These are phyloP conservation scores for Dastarcus helophoroides DNA, from an alignment of 2,888 invertebrate species.

Conservation along the genomic window DNA sequence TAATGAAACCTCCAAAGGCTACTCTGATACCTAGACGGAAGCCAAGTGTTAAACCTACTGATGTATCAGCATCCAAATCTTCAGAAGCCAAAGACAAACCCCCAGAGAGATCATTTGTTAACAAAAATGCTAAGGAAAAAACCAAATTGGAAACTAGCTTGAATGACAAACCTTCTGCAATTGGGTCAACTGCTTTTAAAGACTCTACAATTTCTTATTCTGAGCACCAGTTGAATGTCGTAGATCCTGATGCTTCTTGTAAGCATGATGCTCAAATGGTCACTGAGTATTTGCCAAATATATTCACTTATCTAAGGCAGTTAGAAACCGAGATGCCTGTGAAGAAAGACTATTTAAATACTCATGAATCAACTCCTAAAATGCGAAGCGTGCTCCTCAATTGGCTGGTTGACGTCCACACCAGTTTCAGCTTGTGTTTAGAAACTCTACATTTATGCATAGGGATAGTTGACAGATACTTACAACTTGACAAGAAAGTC, in stretches of 20 bases:
- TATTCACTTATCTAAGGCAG: slow-evolving; percentile 68
- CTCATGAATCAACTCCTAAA: slow-evolving; percentile 61
- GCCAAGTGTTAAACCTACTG: no score
- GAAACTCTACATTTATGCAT: slow-evolving; percentile 88
- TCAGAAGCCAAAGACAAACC: no score
- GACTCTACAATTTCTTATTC: slow-evolving; percentile 3
- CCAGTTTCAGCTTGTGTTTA: slow-evolving; percentile 69
- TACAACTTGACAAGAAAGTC: slow-evolving; percentile 49
- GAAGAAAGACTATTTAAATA: slow-evolving; percentile 50
- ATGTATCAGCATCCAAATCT: no score
- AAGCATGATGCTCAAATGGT: slow-evolving; percentile 65
- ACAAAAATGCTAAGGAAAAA: slow-evolving; percentile 11
- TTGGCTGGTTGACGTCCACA: slow-evolving; percentile 89
- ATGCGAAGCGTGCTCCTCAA: slow-evolving; percentile 87
- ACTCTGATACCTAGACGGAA: slow-evolving; percentile 4
- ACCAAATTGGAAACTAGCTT: slow-evolving; percentile 3
- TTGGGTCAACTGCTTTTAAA: slow-evolving; percentile 13
- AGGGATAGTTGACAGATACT: slow-evolving; percentile 79
- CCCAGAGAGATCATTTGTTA: no score
- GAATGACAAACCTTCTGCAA: slow-evolving; percentile 9
- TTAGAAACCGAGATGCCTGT: slow-evolving; percentile 63
- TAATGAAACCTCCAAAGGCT: slow-evolving; percentile 10
- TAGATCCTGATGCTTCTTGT: slow-evolving; percentile 39
- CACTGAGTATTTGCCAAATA: slow-evolving; percentile 79
- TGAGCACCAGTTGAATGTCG: slow-evolving; percentile 12